These are phyloP conservation scores for Piaya cayana DNA, from an alignment of 2,113 vertebrate genomes.

Conservation along the genomic window DNA sequence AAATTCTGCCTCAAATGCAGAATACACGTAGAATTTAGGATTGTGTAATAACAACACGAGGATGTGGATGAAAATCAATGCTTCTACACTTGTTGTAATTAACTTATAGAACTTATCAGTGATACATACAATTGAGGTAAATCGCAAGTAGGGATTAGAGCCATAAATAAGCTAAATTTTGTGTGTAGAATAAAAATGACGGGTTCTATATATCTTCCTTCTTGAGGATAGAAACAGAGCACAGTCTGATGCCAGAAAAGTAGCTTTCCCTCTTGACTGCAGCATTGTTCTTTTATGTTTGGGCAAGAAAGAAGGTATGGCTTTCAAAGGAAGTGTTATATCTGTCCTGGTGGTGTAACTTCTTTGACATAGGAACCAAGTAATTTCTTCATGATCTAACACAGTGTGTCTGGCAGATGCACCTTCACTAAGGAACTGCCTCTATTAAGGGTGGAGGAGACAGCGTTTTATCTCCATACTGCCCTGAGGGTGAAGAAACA, in stretches of 20 bases:
- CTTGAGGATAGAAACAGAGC: background rate
- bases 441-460: background rate
- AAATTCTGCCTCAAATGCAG: background rate
- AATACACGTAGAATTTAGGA: background rate
- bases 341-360: background rate
- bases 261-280: background rate
- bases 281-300: background rate
- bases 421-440: background rate
- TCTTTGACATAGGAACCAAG: background rate
- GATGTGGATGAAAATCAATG: background rate
- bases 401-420: background rate
- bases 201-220: background rate
- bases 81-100: background rate
- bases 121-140: background rate
- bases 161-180: background rate
- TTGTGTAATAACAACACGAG: background rate
- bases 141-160: background rate
- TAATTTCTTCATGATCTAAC: background rate
- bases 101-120: background rate
- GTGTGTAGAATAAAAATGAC: background rate
- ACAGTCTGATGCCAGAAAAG: background rate
- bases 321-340: background rate
- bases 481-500: background rate
- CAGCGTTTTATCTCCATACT: background rate
- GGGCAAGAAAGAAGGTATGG: background rate